phyloP scores from a whole-genome alignment of 2,888 invertebrate genomes.

The Drosophila ustulata region DNA sequence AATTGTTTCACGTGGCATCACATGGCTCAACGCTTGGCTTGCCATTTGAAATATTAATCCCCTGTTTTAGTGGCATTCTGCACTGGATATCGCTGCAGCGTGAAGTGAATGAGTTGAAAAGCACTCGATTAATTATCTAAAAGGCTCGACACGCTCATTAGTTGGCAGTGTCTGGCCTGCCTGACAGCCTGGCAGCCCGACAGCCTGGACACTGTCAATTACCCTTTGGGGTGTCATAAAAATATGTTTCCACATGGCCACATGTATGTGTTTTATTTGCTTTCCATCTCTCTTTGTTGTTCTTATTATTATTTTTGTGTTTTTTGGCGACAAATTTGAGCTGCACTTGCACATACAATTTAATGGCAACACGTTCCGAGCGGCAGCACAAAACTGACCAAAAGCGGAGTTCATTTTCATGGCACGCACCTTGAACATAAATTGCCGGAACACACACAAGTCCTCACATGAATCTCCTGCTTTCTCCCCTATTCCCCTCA shows the following conservation, averaged over 20 bases:
- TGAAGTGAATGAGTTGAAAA: constrained; percentile 54
- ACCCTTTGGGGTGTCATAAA: constrained; percentile 76
- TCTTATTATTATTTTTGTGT: constrained; percentile 2
- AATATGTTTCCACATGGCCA: constrained; percentile 67
- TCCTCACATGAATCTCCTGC: constrained; percentile 13
- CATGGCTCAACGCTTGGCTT: not conserved
- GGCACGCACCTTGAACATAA: constrained; percentile 78
- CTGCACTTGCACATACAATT: constrained; percentile 75
- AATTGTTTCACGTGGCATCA: not conserved
- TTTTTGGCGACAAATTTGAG: constrained; percentile 58
- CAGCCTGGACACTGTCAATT: constrained; percentile 60
- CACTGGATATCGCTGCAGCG: constrained; percentile 18
- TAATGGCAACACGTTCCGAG: constrained; percentile 74
- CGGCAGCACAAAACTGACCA: constrained; percentile 45
- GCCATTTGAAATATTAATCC: constrained; percentile 7
- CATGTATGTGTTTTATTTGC: constrained; percentile 41
- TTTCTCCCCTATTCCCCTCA: not conserved
- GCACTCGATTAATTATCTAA: constrained; percentile 74
- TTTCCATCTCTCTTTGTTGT: constrained; percentile 2
- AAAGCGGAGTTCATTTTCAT: constrained; percentile 59
- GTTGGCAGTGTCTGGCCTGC: constrained; percentile 44
- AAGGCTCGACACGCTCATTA: constrained; percentile 73
- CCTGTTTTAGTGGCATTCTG: constrained; percentile 3
- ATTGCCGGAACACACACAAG: constrained; percentile 58
- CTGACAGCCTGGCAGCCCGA: not conserved